Evolutionary conservation across 2,888 invertebrate species (phyloP), one percentile per base, ranked within the genome.

Genomic region (Craniophora ligustri): DNA sequence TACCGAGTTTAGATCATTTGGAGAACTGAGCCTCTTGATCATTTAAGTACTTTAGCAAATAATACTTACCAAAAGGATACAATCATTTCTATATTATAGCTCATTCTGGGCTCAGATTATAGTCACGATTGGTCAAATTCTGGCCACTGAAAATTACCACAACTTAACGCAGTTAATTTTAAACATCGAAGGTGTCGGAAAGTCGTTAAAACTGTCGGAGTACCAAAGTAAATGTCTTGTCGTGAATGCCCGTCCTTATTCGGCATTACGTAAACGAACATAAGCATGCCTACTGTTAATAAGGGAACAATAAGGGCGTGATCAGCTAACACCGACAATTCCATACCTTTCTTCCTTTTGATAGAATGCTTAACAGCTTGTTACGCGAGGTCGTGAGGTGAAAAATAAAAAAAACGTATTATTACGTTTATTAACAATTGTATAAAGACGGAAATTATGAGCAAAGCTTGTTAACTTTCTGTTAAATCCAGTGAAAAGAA

Each of bases 331-430:
- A 19, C 28, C 21, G 46, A 65, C 55, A 60, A 73, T 63, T 64
- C 63, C 35, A 61, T 58, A 60, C 63, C 54, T 67, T 65, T 70
- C 53, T 69, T 68, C 69, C 58, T 62, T 78, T 78, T 76, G 71
- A 76, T 78, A 66, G 66, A 73, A 74, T 71, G 72, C 67, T 78
- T 78, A 84, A 80, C 84, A 80, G 78, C 82, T 85, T 76, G 82
- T 84, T 83, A 81, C 65, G 60, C 55, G 41, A 56, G 61, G 50
- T 76, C 67, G 74, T 72, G 69, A 63, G 57, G 68, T 53, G 63
- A 72, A 72, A 69, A 63, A 57, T 49, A 51, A 41, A 57, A 35
- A 55, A 53, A 42, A 40, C 63, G 53, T 46, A 40, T 39, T 35
- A 36, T 41, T 46, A 50, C 53, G 45, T n/a, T 26, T 31, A 44